Base-by-base conservation (phyloP, 2,797 vertebrate genomes). In the Sebastes taczanowskii region DNA sequence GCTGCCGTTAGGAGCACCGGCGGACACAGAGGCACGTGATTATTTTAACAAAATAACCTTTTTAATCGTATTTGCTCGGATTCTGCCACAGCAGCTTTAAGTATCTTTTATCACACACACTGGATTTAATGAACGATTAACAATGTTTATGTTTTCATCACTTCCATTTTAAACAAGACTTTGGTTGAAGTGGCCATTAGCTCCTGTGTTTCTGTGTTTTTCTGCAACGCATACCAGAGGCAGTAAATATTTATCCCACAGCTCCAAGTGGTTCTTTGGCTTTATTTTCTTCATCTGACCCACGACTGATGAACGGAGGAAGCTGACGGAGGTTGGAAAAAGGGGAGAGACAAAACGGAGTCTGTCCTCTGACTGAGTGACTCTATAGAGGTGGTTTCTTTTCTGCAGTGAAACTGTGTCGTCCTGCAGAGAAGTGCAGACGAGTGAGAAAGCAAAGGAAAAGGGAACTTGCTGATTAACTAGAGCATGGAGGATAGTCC, bases 341-440 rank as follows among this genome's bases (percentile, higher is more conserved):
- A 29, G 32, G 74, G 7, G 6, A 18, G 72, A 93, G 72, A 93
- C 76, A 86, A 88, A 91, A 86, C 72, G 1, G 59, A 73, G 87
- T 88, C 81, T 87, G 87, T 91, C 65, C 72, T 75, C 62, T 53
- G 74, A 80, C 81, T 69, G 75, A 84, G 64, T 66, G 82, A 79
- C 78, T 88, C 82, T 71, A 68, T 81, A 49, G 81, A 81, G 49
- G 66, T 67, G 83, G 79, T 86, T 76, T 88, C 81, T 81, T 70
- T 93, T 93, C 80, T 74, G 88, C 88, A 81, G 63, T 75, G 77
- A 81, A 81, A 84, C 86, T 89, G 86, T 80, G 88, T 88, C 78
- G 16, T 84, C 68, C 69, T 80, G 83, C 76, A 56, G 76, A 64
- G 71, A 49, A 66, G 66, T 49, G 77, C 82, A 85, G 79, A 86